Evolutionary conservation across 53 echinoderm and acorn worm species (phyloP).

Genomic region (Apostichopus leukothele): DNA sequence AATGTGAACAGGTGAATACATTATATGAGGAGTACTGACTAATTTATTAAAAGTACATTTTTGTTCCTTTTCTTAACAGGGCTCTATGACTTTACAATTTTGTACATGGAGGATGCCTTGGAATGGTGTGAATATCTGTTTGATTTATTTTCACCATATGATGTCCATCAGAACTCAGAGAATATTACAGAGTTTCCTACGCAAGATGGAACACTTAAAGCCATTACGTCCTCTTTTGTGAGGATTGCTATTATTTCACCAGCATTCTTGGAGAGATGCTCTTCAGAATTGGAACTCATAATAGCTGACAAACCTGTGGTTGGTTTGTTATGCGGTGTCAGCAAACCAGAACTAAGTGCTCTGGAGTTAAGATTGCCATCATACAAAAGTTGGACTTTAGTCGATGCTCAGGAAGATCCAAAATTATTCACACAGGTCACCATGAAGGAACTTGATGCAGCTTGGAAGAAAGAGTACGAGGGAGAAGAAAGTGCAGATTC

Average conservation of each 20-base stretch:
- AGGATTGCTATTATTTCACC: slow-evolving; percentile 85
- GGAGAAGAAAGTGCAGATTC: slow-evolving; percentile 9
- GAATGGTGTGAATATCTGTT: slow-evolving; percentile 97
- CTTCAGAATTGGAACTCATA: slow-evolving; percentile 35
- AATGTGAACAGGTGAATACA: no score
- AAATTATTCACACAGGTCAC: slow-evolving; percentile 55
- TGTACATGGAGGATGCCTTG: slow-evolving; percentile 81
- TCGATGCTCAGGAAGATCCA: slow-evolving; percentile 65
- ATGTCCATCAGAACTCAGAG: slow-evolving; percentile 83
- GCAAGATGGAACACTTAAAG: slow-evolving; percentile 60
- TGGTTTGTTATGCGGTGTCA: slow-evolving; percentile 81
- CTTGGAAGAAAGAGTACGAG: background rate
- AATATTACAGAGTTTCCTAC: slow-evolving; percentile 70
- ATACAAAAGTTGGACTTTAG: slow-evolving; percentile 58
- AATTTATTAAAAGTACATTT: background rate
- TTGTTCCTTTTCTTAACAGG: slow-evolving; percentile 42
- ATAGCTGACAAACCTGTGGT: slow-evolving; percentile 58
- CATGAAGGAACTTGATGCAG: slow-evolving; percentile 58
- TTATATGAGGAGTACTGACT: no score
- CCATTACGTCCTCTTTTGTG: slow-evolving; percentile 68
- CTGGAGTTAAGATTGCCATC: slow-evolving; percentile 60
- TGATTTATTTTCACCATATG: slow-evolving; percentile 85
- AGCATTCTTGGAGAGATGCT: slow-evolving; percentile 60
- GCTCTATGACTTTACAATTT: slow-evolving; percentile 80
- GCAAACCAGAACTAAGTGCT: slow-evolving; percentile 53